These are phyloP conservation scores for Cartodere bifasciata DNA, from an alignment of 2,888 invertebrate genomes.

Conservation along the genomic window DNA sequence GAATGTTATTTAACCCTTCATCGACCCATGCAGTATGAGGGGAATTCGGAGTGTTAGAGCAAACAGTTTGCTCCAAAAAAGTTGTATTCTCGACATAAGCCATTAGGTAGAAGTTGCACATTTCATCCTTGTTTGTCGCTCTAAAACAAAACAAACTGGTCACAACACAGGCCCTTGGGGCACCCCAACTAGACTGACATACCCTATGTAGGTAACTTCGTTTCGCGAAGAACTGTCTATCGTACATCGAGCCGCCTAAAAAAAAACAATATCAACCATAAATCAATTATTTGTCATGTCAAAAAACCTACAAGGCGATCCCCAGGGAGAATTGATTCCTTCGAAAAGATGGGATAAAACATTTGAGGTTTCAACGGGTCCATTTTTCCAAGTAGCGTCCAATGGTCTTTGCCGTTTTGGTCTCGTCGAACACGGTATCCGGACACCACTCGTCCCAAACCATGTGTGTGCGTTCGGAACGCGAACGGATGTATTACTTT, in stretches of 20 bases:
- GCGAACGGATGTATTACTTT: conserved; percentile 89
- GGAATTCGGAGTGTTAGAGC: conserved; percentile 76
- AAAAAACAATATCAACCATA: conserved; percentile 11
- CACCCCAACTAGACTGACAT: too few species aligned
- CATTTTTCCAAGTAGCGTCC: conserved; percentile 75
- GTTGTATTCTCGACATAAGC: conserved; percentile 72
- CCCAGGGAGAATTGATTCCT: conserved; percentile 48
- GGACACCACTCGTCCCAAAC: conserved; percentile 66
- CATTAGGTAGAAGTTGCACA: conserved; percentile 95
- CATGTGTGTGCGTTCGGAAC: conserved; percentile 89
- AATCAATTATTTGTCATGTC: background rate
- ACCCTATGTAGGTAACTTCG: conserved; percentile 24
- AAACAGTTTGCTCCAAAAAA: conserved; percentile 67
- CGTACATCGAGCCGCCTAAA: conserved; percentile 77
- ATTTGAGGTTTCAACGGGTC: conserved; percentile 84
- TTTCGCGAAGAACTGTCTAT: conserved; percentile 42
- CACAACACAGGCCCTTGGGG: background rate
- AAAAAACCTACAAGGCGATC: conserved; percentile 48
- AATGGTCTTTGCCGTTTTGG: conserved; percentile 46
- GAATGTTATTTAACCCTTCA: conserved; percentile 59
- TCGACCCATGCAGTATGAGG: conserved; percentile 62
- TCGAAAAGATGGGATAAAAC: conserved; percentile 74
- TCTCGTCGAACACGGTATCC: conserved; percentile 63
- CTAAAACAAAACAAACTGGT: conserved; percentile 39
- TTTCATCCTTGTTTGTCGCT: conserved; percentile 76